Base-by-base conservation (phyloP, 2,888 invertebrate genomes). In the Drosophila birchii region DNA sequence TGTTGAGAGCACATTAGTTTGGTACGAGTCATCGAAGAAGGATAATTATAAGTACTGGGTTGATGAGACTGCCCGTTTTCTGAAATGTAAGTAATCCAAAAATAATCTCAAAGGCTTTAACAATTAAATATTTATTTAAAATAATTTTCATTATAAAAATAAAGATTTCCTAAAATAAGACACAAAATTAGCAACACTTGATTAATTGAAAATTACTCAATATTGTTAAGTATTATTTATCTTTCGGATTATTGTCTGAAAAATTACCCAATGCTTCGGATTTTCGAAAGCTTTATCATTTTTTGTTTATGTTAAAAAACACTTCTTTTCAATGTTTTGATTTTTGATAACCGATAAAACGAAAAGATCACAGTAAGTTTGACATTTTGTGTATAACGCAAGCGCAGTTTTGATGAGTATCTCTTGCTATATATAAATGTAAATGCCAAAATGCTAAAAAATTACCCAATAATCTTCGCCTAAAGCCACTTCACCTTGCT, bases 1-100 rank as follows among this genome's bases (percentile, higher is more conserved):
- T 92, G 97, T 98, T 85, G 98, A 98, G 92, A 98, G 98, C 92
- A 99, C 99, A 78, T 95, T 99, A 90, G 97, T 99, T 93, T 97
- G 98, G 96, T 99, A 98, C 94, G 96, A 95, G 80, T 84, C 92
- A 84, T 91, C 91, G 75, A 91, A 90, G 80, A 71, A 81, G 90
- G 95, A 96, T 64, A 97, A 97, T 92, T 96, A 95, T 90, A 94
- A 95, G 85, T 95, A 96, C 91, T 98, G 97, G 97, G 95, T 96
- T 79, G 93, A 94, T 59, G 95, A 96, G 92, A 94, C 98, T 84
- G 95, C 95, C 81, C 93, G 93, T 55, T 98, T 96, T 93, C 94
- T 98, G 79, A 93, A 95, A 91, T 94, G 98, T 98, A 93, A 95
- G 90, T 85, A 62, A 16, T 11, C 58, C 23, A 32, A 2, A 2